Percentiles rank a stretch among this genome's conserved stretches.
phyloP scores from a whole-genome alignment of 2,113 vertebrate genomes.

The Gnathonemus longibarbis region DNA sequence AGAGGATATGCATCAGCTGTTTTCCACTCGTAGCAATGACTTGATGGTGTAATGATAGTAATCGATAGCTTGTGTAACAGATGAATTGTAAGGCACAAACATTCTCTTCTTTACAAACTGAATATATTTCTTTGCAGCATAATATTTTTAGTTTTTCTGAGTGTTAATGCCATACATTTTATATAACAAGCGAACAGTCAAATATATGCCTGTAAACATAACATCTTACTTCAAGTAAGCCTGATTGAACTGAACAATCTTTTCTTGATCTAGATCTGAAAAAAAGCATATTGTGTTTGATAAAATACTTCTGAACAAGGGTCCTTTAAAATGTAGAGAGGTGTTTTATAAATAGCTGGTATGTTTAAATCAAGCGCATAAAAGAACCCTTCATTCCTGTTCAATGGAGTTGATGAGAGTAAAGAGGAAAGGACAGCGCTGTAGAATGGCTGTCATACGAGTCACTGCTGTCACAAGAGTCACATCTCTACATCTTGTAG shows the following conservation, averaged over 20 bases:
- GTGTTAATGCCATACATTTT: neutral
- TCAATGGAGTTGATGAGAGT: neutral
- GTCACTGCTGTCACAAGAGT: neutral
- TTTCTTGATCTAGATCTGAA: neutral
- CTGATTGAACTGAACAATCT: neutral
- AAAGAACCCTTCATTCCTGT: neutral
- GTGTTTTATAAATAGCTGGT: constrained; percentile 1
- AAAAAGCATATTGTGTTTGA: neutral
- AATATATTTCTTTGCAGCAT: neutral
- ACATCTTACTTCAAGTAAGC: neutral
- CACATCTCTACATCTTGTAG: neutral
- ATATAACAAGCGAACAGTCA: neutral
- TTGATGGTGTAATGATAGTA: neutral
- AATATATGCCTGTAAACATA: neutral
- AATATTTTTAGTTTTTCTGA: neutral
- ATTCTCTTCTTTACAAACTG: neutral
- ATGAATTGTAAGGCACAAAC: neutral
- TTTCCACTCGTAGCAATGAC: neutral
- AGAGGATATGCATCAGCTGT: neutral
- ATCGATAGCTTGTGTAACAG: neutral
- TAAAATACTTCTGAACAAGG: neutral
- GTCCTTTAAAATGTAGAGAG: neutral
- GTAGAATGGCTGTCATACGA: neutral
- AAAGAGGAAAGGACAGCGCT: neutral
- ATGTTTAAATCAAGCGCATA: neutral